phyloP scores from a whole-genome alignment of 2,888 invertebrate species.

The Callinectes sapidus region DNA sequence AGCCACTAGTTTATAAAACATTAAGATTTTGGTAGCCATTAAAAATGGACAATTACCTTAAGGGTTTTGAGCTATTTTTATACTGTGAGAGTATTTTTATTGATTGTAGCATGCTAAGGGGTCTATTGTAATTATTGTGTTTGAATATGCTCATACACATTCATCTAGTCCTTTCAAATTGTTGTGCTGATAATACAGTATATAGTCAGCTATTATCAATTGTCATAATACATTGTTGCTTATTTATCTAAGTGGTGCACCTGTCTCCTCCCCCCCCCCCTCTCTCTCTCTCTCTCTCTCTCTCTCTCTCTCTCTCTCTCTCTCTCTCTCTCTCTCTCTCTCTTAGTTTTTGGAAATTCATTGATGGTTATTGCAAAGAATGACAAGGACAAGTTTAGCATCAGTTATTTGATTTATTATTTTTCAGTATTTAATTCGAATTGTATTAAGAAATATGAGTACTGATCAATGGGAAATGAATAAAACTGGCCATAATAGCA shows the following conservation, averaged over 20 bases:
- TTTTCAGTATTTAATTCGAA: neutral
- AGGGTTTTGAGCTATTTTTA: constrained; percentile 12
- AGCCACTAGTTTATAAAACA: neutral
- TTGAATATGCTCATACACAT: neutral
- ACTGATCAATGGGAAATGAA: neutral
- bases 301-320: constrained; percentile 24
- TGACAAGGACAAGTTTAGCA: neutral
- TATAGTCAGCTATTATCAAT: neutral
- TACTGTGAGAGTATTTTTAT: constrained; percentile 24
- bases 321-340: constrained; percentile 25
- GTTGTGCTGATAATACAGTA: neutral
- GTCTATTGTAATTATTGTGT: neutral
- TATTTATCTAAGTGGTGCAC: neutral
- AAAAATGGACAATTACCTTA: neutral
- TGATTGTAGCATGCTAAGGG: constrained; percentile 7
- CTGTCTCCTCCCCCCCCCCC: neutral
- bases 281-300: constrained; percentile 20
- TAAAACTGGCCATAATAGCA: neutral
- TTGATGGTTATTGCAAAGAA: neutral
- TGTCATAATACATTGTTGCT: neutral
- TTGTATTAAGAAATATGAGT: neutral
- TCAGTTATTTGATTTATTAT: neutral
- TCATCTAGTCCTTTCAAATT: neutral
- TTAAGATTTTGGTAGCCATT: neutral
- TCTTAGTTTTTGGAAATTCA: neutral